Evolutionary conservation across 2,113 vertebrate genomes (phyloP).

Genomic region (Equus quagga): DNA sequence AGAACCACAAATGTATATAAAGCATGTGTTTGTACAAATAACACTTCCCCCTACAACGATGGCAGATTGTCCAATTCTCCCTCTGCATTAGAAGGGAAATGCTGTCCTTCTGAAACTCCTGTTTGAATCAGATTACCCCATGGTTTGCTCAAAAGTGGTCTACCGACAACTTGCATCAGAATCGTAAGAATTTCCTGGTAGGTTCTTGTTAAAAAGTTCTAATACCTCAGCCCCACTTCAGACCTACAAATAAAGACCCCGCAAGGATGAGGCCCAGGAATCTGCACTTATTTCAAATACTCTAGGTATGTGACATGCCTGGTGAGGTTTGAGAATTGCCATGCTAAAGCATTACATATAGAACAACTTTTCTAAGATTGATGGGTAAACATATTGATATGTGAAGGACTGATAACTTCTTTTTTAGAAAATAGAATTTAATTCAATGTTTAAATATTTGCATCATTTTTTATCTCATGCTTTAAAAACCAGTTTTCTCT

Average conservation of each 20-base stretch:
- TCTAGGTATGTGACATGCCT: not conserved
- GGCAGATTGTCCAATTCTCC: not conserved
- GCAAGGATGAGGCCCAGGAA: not conserved
- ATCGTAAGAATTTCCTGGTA: not conserved
- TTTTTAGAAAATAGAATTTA: slow-evolving; percentile 10
- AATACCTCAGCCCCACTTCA: not conserved
- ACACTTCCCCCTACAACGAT: not conserved
- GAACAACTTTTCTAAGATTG: not conserved
- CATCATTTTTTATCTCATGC: not conserved
- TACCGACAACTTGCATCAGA: not conserved
- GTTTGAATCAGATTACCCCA: not conserved
- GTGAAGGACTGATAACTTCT: not conserved
- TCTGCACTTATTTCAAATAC: not conserved
- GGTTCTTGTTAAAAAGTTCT: not conserved
- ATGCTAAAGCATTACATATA: slow-evolving; percentile 19
- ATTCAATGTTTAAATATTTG: not conserved
- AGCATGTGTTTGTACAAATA: not conserved
- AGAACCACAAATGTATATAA: not conserved
- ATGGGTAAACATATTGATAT: not conserved
- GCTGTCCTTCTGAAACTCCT: not conserved
- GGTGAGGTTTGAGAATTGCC: not conserved
- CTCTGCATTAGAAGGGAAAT: not conserved
- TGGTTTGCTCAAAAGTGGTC: not conserved
- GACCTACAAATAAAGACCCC: not conserved
- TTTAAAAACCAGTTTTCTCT: not conserved